Percentiles rank a stretch among this genome's conserved stretches.
Conservation (phyloP, 2,888 invertebrate genomes). For the Drosophila pullipes region DNA sequence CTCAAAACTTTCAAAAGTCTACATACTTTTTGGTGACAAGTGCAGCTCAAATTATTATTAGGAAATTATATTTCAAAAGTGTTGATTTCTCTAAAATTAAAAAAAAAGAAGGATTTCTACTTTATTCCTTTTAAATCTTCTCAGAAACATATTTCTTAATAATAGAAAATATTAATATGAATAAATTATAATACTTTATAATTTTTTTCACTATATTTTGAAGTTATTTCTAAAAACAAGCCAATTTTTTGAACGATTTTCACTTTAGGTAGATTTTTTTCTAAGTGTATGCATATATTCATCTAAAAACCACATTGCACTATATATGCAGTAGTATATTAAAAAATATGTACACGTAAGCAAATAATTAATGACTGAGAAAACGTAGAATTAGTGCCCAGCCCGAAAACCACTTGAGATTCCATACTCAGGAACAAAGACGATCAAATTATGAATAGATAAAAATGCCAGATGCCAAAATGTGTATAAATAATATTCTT, state of each 20-base stretch:
- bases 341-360: constrained; percentile 6
- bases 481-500: constrained; percentile 42
- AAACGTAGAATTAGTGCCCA: constrained; percentile 24
- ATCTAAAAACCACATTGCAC: constrained; percentile 27
- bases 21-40: not conserved
- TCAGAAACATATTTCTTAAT: not conserved
- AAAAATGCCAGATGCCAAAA: constrained; percentile 53
- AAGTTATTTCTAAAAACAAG: not conserved
- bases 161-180: not conserved
- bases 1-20: not conserved
- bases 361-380: constrained; percentile 23
- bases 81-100: constrained; percentile 7
- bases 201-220: not conserved
- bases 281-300: not conserved
- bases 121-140: not conserved
- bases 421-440: constrained; percentile 21
- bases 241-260: not conserved
- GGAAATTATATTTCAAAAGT: not conserved
- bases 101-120: not conserved
- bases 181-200: not conserved
- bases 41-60: not conserved
- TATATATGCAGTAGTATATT: constrained; percentile 26
- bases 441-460: constrained; percentile 55
- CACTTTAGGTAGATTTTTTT: not conserved
- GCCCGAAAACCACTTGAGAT: constrained; percentile 48